Percentiles rank a stretch among this genome's conserved stretches.
phyloP scores from a whole-genome alignment of 92 coral and sea anemone genomes.

The Phenganax stokvisi region DNA sequence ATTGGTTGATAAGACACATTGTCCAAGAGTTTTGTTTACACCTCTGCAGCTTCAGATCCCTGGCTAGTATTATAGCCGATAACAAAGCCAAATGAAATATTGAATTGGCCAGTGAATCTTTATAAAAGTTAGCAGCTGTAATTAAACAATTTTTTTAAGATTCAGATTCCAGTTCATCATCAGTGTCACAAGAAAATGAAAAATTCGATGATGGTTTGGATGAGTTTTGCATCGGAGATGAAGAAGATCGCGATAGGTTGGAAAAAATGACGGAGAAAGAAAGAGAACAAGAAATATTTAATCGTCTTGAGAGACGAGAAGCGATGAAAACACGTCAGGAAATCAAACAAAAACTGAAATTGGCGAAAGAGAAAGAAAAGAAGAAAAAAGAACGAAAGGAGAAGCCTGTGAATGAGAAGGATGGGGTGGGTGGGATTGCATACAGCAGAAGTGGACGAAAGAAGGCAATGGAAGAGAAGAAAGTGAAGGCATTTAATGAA shows the following conservation, averaged over 20 bases:
- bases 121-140: background rate
- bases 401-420: conserved; percentile 58
- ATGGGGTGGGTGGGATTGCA: conserved; percentile 76
- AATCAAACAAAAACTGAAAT: conserved; percentile 73
- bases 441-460: conserved; percentile 85
- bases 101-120: background rate
- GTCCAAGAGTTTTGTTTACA: no score
- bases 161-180: conserved; percentile 55
- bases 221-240: conserved; percentile 87
- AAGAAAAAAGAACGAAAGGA: conserved; percentile 75
- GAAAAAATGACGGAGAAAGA: conserved; percentile 97
- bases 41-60: no score
- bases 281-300: conserved; percentile 81
- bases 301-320: conserved; percentile 92
- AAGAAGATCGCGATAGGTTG: conserved; percentile 84
- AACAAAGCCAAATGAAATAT: no score
- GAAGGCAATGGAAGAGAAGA: conserved; percentile 87
- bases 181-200: conserved; percentile 82
- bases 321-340: conserved; percentile 93
- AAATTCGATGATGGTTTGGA: conserved; percentile 90
- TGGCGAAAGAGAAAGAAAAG: conserved; percentile 86
- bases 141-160: background rate
- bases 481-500: conserved; percentile 91
- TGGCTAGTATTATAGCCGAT: no score
- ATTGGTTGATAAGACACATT: no score